Evolutionary conservation across 1,140 invertebrate genomes (phyloP).

Genomic region (Zaprionus vittiger): DNA sequence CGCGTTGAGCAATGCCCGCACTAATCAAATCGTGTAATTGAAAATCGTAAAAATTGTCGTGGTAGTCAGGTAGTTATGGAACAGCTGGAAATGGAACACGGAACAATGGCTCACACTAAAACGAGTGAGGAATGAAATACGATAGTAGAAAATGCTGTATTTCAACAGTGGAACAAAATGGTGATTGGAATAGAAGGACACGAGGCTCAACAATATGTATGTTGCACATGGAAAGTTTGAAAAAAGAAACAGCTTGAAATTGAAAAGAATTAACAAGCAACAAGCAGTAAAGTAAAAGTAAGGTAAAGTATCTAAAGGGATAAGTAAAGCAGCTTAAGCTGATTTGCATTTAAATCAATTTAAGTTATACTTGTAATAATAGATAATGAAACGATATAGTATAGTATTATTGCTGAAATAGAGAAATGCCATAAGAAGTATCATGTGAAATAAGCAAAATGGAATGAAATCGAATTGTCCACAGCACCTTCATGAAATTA

Average conservation of each 20-base stretch:
- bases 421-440: too few species aligned
- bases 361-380: neutral
- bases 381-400: neutral
- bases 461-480: too few species aligned
- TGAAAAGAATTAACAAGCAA: too few species aligned
- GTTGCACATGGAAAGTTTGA: neutral
- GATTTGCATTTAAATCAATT: too few species aligned
- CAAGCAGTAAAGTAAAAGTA: too few species aligned
- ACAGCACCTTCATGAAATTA: too few species aligned
- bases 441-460: too few species aligned
- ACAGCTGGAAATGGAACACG: constrained; percentile 1
- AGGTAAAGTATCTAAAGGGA: too few species aligned
- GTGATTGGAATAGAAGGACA: too few species aligned
- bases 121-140: neutral
- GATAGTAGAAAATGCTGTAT: neutral
- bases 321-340: neutral
- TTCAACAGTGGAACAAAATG: neutral
- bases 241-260: neutral
- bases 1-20: constrained; percentile 39
- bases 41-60: constrained; percentile 5
- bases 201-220: too few species aligned
- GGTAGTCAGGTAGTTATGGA: too few species aligned
- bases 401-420: too few species aligned
- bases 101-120: neutral
- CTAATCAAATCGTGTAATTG: constrained; percentile 50